phyloP scores from a whole-genome alignment of 1,140 invertebrate genomes.

The Drosophila asahinai region DNA sequence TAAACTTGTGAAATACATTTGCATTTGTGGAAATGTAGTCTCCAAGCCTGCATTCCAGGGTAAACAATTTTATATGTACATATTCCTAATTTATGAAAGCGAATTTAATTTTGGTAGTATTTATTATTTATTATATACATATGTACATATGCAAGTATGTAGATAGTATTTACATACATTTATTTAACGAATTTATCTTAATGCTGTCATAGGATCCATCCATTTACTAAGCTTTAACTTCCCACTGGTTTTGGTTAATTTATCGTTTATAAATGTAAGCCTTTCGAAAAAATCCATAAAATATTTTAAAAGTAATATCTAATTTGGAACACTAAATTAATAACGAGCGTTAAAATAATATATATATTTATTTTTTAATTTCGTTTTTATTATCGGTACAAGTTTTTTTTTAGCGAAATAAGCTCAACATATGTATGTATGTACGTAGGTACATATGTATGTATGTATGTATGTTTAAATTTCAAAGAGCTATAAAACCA shows the following conservation, averaged over 20 bases:
- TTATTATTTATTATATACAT: neutral
- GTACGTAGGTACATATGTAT: neutral
- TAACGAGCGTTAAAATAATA: neutral
- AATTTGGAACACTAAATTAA: neutral
- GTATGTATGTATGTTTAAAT: slow-evolving; percentile 8
- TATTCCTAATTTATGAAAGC: too few relatives aligned
- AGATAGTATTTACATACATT: neutral
- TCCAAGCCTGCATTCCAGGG: too few relatives aligned
- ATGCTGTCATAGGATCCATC: neutral
- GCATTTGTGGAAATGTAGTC: too few relatives aligned
- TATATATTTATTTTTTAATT: too few relatives aligned
- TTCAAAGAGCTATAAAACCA: neutral
- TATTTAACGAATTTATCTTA: too few relatives aligned
- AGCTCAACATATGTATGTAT: neutral
- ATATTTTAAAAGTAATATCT: neutral
- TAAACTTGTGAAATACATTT: neutral
- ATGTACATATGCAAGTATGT: slow-evolving; percentile 3
- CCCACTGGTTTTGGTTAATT: neutral
- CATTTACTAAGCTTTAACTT: neutral
- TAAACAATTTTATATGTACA: too few relatives aligned
- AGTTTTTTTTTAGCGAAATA: too few relatives aligned
- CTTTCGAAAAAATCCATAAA: too few relatives aligned
- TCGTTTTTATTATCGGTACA: too few relatives aligned
- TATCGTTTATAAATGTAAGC: neutral
- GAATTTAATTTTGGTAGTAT: too few relatives aligned